A percentile compares a stretch with the other conserved stretches of the same genome.
phyloP scores from a whole-genome alignment of 2,797 vertebrate genomes.

The Coracias cyanogaster region DNA sequence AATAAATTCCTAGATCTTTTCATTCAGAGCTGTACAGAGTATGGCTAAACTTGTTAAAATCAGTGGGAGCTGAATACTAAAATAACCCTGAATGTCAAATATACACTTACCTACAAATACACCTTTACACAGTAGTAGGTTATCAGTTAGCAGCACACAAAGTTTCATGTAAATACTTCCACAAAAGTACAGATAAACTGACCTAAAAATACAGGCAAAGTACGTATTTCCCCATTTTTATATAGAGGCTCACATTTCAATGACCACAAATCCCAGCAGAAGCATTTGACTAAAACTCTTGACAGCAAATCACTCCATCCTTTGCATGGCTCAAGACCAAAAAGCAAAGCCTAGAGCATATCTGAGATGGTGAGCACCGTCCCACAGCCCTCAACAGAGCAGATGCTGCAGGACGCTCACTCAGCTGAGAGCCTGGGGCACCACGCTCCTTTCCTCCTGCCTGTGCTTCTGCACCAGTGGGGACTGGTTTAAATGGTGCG shows the following conservation, averaged over 20 bases:
- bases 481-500: background rate
- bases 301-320: background rate
- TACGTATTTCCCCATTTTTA: background rate
- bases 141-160: background rate
- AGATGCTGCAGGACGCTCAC: background rate
- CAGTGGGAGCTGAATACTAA: background rate
- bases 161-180: background rate
- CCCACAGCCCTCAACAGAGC: background rate
- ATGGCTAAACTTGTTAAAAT: background rate
- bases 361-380: rapidly evolving
- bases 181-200: background rate
- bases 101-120: background rate
- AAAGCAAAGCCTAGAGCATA: background rate
- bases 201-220: background rate
- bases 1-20: background rate
- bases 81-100: background rate
- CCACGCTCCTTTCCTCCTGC: background rate
- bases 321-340: background rate
- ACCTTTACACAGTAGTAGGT: background rate
- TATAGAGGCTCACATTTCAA: background rate
- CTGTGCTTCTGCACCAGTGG: background rate
- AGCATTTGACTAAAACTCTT: background rate
- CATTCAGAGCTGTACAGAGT: background rate
- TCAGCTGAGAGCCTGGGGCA: background rate
- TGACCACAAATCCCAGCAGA: background rate